A percentile compares a stretch with the other conserved stretches of the same genome.
These are phyloP conservation scores for Thamnophis sirtalis DNA, from an alignment of 2,113 vertebrate genomes.

Conservation along the genomic window DNA sequence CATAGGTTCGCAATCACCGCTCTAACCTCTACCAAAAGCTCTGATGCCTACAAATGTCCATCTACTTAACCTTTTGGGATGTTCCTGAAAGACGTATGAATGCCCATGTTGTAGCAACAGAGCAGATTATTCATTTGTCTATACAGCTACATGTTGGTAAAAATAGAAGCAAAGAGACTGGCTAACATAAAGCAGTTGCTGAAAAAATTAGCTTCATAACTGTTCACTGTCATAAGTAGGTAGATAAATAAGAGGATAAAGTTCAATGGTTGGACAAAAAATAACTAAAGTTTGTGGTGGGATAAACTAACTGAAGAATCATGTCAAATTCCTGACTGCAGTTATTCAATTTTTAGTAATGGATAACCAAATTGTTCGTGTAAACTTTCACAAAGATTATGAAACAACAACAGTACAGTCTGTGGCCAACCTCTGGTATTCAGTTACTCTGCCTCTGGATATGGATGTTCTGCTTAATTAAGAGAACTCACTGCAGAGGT, in stretches of 20 bases:
- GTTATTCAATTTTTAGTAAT: not conserved
- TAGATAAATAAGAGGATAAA: not conserved
- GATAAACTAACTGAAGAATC: not conserved
- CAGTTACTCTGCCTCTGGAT: not conserved
- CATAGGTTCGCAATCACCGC: too few species aligned
- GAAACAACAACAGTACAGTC: not conserved
- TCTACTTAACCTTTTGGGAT: not conserved
- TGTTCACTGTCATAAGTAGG: not conserved
- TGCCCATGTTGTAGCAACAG: not conserved
- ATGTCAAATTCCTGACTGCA: not conserved
- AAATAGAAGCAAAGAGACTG: not conserved
- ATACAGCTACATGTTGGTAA: not conserved
- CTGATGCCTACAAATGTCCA: not conserved
- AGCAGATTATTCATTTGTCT: not conserved
- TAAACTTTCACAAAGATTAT: not conserved
- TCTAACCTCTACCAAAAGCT: not conserved
- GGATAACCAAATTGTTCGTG: not conserved
- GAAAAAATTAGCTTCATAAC: not conserved
- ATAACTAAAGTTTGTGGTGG: not conserved
- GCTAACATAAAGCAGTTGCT: not conserved
- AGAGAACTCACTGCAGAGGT: not conserved
- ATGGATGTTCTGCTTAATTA: not conserved
- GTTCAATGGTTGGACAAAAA: not conserved
- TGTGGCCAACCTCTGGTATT: not conserved
- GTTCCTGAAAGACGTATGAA: not conserved